Evolutionary conservation across 2,888 invertebrate species (phyloP), one percentile per base, ranked within the genome.

Genomic region (Tinea pellionella): DNA sequence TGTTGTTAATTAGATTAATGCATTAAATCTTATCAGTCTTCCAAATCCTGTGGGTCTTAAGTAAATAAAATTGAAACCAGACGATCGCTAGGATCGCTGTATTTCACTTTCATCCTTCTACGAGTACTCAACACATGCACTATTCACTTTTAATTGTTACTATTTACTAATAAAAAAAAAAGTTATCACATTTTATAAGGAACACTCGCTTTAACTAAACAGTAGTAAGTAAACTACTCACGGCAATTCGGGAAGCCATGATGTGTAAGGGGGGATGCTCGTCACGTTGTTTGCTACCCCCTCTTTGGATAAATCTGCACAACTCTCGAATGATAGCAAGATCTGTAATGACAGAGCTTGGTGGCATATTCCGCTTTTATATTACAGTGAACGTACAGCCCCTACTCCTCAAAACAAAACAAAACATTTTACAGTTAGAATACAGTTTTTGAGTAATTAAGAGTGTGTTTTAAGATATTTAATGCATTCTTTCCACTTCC

Each of bases 351-450:
- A 69, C 66, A 67, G 64, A 70, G 63, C 63, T 63, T 59, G 65
- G 63, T 64, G 64, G 62, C 66, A 67, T 66, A 67, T 62, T 63
- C 69, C 73, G 72, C 79, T 82, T 84, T 74, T 85, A 84, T 85
- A 84, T 77, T 70, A 73, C 74, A 73, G 82, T 79, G 84, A 84
- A 82, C 72, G 79, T 71, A 67, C 74, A 70, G 72, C 80, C 81
- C 81, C 82, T 82, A 76, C 83, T 75, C 71, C 67, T 62, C 43
- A 47, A 65, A 63, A 61, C 63, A 65, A 69, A 71, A 68, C 57
- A 32, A 57, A 55, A 55, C 55, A 32, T 57, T 57, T 57, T 68
- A 68, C 69, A 65, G 67, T 71, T 68, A 69, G 65, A 63, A 65
- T 65, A 69, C 69, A 70, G 69, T 64, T 62, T 51, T 53, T 24